phyloP scores from a whole-genome alignment of 2,113 vertebrate species.

The Trachemys scripta region DNA sequence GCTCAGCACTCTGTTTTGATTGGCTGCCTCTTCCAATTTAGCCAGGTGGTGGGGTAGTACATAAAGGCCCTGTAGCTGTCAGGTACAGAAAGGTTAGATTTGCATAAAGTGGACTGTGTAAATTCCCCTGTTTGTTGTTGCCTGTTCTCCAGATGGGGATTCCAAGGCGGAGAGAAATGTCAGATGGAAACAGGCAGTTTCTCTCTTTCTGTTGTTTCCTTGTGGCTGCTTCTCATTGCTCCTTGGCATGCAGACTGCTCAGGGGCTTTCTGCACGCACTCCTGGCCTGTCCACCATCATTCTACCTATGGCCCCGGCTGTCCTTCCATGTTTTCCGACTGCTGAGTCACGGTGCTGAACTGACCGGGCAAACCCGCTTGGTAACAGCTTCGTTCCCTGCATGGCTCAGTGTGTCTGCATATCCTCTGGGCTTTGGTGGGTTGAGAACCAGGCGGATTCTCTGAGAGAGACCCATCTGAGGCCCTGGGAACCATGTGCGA shows the following conservation, averaged over 20 bases:
- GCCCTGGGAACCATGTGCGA: neutral
- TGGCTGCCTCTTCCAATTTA: neutral
- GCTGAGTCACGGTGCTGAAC: neutral
- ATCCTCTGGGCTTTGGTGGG: neutral
- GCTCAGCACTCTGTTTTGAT: neutral
- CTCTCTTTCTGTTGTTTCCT: neutral
- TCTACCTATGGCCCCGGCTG: neutral
- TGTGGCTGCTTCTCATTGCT: constrained; percentile 11
- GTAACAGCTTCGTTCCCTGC: neutral
- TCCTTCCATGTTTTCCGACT: neutral
- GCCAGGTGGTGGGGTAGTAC: constrained; percentile 6
- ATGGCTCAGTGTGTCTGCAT: neutral
- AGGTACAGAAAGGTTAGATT: constrained; percentile 70
- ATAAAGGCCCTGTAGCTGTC: constrained; percentile 32
- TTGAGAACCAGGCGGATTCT: neutral
- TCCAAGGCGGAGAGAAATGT: constrained; percentile 57
- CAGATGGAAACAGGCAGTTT: constrained; percentile 60
- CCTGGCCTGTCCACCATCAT: neutral
- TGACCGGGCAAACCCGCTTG: neutral
- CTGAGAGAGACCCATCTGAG: neutral
- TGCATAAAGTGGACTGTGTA: constrained; percentile 40
- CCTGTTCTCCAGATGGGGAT: constrained; percentile 20
- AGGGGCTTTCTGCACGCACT: neutral
- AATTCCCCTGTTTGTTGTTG: constrained; percentile 62
- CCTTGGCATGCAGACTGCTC: neutral